Conservation (phyloP, 2,888 invertebrate species). For the Phaonia tiefii region DNA sequence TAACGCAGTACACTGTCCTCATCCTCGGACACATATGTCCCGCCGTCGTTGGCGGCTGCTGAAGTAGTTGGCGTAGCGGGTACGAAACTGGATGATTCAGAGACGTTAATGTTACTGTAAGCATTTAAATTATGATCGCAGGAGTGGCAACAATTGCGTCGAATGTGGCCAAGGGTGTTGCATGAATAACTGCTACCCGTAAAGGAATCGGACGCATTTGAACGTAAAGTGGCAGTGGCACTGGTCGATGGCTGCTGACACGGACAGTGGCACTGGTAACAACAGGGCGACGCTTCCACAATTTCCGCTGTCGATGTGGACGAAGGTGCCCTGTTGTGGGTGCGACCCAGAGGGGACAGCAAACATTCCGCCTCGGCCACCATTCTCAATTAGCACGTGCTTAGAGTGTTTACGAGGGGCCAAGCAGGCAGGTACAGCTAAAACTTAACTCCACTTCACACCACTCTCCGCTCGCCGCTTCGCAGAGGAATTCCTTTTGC, state of each 20-base stretch:
- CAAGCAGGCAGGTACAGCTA: no score
- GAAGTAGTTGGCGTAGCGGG: conserved; percentile 49
- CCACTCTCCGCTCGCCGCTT: conserved; percentile 11
- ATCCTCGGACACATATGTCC: conserved; percentile 50
- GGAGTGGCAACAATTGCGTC: conserved; percentile 55
- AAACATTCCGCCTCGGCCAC: conserved; percentile 50
- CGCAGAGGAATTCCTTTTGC: conserved; percentile 34
- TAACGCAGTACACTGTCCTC: conserved; percentile 70
- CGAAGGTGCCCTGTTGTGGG: conserved; percentile 58
- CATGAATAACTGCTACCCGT: conserved; percentile 50
- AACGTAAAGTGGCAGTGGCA: conserved; percentile 60
- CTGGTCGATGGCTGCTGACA: conserved; percentile 59
- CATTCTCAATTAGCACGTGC: conserved; percentile 31
- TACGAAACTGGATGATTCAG: conserved; percentile 52
- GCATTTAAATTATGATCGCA: conserved; percentile 58
- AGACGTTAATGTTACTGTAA: conserved; percentile 36
- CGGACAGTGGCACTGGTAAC: conserved; percentile 60
- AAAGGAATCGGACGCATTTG: conserved; percentile 58
- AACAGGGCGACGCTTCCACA: conserved; percentile 53
- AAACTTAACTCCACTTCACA: background rate
- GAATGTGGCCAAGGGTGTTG: conserved; percentile 40
- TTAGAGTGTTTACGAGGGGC: conserved; percentile 5
- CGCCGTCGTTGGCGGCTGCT: background rate
- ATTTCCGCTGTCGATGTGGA: conserved; percentile 63
- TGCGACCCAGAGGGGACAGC: conserved; percentile 53